phyloP scores from a whole-genome alignment of 1,140 invertebrate genomes.

The Vanessa tameamea region DNA sequence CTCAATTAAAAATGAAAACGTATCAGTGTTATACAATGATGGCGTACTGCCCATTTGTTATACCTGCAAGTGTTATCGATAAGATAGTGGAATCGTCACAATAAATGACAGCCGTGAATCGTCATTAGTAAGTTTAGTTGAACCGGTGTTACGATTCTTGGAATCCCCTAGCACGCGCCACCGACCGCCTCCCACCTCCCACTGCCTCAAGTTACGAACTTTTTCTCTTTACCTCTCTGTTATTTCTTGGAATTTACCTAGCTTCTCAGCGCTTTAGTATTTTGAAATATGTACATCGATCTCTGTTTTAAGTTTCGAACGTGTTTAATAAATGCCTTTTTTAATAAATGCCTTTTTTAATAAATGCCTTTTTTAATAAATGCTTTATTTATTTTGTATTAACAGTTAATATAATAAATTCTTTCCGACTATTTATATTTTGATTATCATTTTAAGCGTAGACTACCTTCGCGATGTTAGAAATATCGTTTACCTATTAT shows the following conservation, averaged over 20 bases:
- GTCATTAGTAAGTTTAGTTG: constrained; percentile 42
- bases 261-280: constrained; percentile 45
- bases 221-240: constrained; percentile 70
- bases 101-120: constrained; percentile 40
- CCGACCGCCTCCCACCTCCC: constrained; percentile 37
- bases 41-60: neutral
- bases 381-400: no score
- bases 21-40: constrained; percentile 3
- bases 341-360: constrained; percentile 6
- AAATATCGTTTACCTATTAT: no score
- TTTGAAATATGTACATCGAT: constrained; percentile 28
- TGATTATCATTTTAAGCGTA: no score
- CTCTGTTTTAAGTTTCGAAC: neutral
- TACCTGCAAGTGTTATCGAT: constrained; percentile 5
- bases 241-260: constrained; percentile 65
- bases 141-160: constrained; percentile 59
- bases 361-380: neutral
- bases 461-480: no score
- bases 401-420: no score
- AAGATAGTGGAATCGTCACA: constrained; percentile 30
- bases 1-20: neutral
- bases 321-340: neutral
- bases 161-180: constrained; percentile 71
- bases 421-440: neutral
- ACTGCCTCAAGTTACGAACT: constrained; percentile 53